Evolutionary conservation across 1,140 invertebrate genomes (phyloP).

Genomic region (Pantala flavescens): DNA sequence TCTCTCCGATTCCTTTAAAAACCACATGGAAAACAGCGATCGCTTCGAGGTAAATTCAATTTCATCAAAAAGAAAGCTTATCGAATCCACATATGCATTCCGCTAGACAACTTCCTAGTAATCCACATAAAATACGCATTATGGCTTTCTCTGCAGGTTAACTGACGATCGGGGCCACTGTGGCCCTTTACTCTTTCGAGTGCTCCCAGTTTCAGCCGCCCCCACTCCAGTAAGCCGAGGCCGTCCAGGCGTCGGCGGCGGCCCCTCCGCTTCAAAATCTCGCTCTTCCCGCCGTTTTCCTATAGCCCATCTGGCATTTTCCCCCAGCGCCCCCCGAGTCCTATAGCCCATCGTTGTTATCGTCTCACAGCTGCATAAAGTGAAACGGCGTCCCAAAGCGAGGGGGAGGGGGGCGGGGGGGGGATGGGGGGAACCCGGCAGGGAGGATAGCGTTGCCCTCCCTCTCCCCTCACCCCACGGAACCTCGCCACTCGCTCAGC

Average conservation of each 20-base stretch:
- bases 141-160: no score
- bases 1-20: no score
- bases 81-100: no score
- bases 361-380: constrained; percentile 46
- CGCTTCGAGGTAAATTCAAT: no score
- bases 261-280: constrained; percentile 13
- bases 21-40: no score
- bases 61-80: no score
- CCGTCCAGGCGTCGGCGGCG: background rate
- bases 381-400: constrained; percentile 35
- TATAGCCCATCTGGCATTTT: constrained; percentile 44
- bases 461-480: constrained; percentile 10
- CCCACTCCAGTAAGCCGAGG: background rate
- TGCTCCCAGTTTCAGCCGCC: background rate
- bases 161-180: constrained; percentile 6
- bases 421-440: background rate
- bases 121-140: no score
- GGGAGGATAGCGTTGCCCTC: background rate
- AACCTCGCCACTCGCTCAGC: background rate
- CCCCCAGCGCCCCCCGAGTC: constrained; percentile 40
- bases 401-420: constrained; percentile 24
- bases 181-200: background rate
- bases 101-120: no score
- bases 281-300: constrained; percentile 19
- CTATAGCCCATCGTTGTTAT: constrained; percentile 46